Base-by-base conservation (phyloP, 1,140 invertebrate genomes). In the Drosophila carrolli region DNA sequence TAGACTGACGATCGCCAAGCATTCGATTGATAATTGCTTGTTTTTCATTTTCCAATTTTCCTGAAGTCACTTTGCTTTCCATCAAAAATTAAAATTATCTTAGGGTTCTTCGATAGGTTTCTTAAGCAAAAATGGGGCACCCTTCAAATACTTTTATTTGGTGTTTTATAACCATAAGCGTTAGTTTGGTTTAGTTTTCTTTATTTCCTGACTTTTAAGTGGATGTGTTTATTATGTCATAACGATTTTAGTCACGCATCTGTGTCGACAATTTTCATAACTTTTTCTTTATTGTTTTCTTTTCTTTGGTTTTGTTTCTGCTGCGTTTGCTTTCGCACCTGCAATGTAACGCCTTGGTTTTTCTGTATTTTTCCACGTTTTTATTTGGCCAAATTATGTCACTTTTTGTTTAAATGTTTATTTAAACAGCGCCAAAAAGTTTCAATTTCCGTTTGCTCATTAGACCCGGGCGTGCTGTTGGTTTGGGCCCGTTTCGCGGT, bases 371-470 rank as follows among this genome's bases (percentile, higher is more conserved):
- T 56, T 43, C 40, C 23, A 47, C 5, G 14, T 32, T 46, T 58
- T 57, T 44, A 53, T 59, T 65, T 58, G 41, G 50, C 37, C 54
- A 74, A 79, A 82, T 86, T 86, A 86, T 86, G 79, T 86, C 82
- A 86, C 62, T 58, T 75, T 51, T 70, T 72, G 53, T 48, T 78
- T 54, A 72, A 75, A 76, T 65, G 65, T 63, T 78, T 75, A 61
- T 72, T 78, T 79, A 62, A 81, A 85, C 53, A 81, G 38, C 37
- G 78, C 65, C 61, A 57, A 72, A 68, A 83, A 78, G 83, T 79
- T 76, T 86, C 59, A 66, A 82, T 88, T 88, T 86, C 75, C 78
- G 78, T 75, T 82, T 78, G 66, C 78, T 85, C 78, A 81, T 85
- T 81, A 81, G 47, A 67, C 43, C 59, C 4, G 44, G 44, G 23